These are phyloP conservation scores for Drosophila subpulchrella DNA, from an alignment of 1,140 invertebrate genomes.

Conservation along the genomic window DNA sequence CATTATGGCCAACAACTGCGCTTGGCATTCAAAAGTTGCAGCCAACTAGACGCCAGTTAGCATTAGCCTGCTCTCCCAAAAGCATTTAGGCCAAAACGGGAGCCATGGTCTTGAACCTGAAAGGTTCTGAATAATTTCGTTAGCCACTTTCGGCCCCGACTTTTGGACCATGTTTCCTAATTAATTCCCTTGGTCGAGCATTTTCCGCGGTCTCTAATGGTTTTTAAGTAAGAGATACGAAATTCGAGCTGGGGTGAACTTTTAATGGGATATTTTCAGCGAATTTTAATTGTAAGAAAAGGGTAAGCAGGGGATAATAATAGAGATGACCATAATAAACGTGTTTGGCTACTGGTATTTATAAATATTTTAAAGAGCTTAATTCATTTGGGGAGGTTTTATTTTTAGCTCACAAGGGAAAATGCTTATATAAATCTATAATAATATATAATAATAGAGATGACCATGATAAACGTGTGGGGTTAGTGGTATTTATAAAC, in stretches of 20 bases:
- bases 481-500: neutral
- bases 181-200: slow-evolving; percentile 34
- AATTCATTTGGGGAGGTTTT: neutral
- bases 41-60: slow-evolving; percentile 24
- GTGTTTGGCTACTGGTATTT: neutral
- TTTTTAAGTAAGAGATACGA: slow-evolving; percentile 12
- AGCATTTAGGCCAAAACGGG: slow-evolving; percentile 28
- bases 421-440: too few species aligned
- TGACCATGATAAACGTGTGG: neutral
- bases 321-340: neutral
- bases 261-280: slow-evolving; percentile 41
- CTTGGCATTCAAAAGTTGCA: slow-evolving; percentile 34
- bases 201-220: slow-evolving; percentile 33
- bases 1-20: slow-evolving; percentile 40
- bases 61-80: slow-evolving; percentile 14
- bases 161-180: slow-evolving; percentile 31
- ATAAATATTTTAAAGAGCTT: neutral
- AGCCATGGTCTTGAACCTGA: slow-evolving; percentile 37
- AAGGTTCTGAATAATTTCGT: slow-evolving; percentile 44
- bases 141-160: slow-evolving; percentile 29
- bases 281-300: slow-evolving; percentile 29
- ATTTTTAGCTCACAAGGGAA: too few species aligned
- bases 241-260: slow-evolving; percentile 29
- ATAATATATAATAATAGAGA: slow-evolving; percentile 1
- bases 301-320: slow-evolving; percentile 6